Evolutionary conservation across 1,140 invertebrate species (phyloP).

Genomic region (Vollenhovia emeryi): DNA sequence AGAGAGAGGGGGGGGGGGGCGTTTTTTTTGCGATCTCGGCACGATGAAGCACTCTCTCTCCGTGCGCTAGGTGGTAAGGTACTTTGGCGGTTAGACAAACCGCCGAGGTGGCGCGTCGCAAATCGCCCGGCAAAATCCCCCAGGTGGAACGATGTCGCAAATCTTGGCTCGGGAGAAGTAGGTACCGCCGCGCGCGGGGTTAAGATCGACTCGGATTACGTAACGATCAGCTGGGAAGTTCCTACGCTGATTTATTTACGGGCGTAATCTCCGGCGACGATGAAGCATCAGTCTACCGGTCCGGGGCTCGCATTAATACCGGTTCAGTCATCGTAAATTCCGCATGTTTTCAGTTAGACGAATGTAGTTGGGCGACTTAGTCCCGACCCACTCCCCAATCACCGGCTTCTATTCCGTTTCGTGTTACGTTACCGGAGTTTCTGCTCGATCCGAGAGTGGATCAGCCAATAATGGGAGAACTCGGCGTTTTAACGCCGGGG

Average conservation of each 20-base stretch:
- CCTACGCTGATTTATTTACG: slow-evolving; percentile 58
- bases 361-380: slow-evolving; percentile 49
- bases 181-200: slow-evolving; percentile 18
- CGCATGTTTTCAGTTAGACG: slow-evolving; percentile 57
- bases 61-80: slow-evolving; percentile 10
- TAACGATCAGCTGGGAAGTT: slow-evolving; percentile 60
- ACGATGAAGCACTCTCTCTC: slow-evolving; percentile 25
- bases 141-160: slow-evolving; percentile 58
- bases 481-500: slow-evolving; percentile 39
- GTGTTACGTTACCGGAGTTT: slow-evolving; percentile 39
- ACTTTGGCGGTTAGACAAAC: slow-evolving; percentile 55
- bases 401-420: slow-evolving; percentile 25
- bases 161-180: slow-evolving; percentile 45
- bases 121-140: slow-evolving; percentile 57
- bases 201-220: slow-evolving; percentile 60
- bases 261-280: slow-evolving; percentile 53
- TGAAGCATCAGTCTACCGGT: slow-evolving; percentile 54
- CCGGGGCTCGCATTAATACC: slow-evolving; percentile 53
- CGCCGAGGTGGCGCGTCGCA: slow-evolving; percentile 54
- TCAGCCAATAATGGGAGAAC: slow-evolving; percentile 48
- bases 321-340: slow-evolving; percentile 56
- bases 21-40: slow-evolving; percentile 8
- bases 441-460: slow-evolving; percentile 30
- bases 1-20: background rate
- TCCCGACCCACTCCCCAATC: slow-evolving; percentile 15